phyloP scores from a whole-genome alignment of 2,888 invertebrate genomes.

The Dynastes hyllus region DNA sequence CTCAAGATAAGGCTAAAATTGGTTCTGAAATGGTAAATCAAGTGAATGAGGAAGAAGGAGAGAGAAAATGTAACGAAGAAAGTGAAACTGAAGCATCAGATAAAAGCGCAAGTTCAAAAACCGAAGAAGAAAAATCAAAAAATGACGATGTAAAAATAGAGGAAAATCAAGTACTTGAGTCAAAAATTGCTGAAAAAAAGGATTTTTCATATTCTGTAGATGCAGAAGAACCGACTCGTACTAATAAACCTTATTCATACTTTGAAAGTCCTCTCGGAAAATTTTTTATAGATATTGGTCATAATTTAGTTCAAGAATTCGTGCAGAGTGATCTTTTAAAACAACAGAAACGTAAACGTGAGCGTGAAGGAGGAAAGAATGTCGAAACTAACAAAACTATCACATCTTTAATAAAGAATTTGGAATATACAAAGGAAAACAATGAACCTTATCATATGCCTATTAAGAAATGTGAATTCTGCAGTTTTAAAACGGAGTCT shows the following conservation, averaged over 20 bases:
- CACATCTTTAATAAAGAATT: constrained; percentile 86
- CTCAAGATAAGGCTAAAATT: constrained; percentile 61
- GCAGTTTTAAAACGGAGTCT: constrained; percentile 93
- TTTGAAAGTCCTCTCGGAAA: constrained; percentile 92
- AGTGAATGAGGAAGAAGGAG: constrained; percentile 75
- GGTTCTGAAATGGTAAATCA: constrained; percentile 71
- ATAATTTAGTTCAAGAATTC: constrained; percentile 92
- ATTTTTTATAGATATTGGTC: constrained; percentile 93
- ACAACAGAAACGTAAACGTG: constrained; percentile 89
- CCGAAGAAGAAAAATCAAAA: constrained; percentile 59
- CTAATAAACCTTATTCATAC: constrained; percentile 74
- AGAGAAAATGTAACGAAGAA: constrained; percentile 70
- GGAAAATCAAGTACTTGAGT: constrained; percentile 61
- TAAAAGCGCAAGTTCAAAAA: constrained; percentile 70
- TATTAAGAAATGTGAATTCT: constrained; percentile 89
- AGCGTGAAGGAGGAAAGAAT: constrained; percentile 79
- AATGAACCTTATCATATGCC: constrained; percentile 85
- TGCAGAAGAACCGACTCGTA: constrained; percentile 17
- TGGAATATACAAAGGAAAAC: constrained; percentile 89
- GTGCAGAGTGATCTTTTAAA: constrained; percentile 94
- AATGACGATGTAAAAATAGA: constrained; percentile 57
- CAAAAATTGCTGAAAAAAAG: constrained; percentile 58
- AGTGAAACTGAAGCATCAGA: constrained; percentile 73
- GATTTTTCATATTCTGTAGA: constrained; percentile 62
- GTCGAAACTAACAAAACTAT: constrained; percentile 86